Conservation (phyloP, 2,797 vertebrate genomes). For the Thamnophis elegans region DNA sequence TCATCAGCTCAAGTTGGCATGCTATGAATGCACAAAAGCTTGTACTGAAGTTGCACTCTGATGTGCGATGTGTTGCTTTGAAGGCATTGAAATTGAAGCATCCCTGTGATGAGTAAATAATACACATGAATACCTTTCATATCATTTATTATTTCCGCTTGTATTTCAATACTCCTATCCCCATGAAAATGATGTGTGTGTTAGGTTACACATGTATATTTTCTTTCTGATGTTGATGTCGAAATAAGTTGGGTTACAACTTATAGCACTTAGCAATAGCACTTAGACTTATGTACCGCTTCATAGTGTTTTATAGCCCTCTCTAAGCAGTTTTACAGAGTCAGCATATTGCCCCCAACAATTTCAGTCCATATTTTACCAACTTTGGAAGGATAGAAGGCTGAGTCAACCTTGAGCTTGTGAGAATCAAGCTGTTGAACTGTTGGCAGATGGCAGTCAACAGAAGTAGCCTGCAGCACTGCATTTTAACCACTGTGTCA, state of each 20-base stretch:
- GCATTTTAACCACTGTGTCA: no score
- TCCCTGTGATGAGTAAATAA: background rate
- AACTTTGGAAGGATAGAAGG: no score
- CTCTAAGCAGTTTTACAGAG: no score
- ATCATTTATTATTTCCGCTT: background rate
- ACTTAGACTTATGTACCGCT: no score
- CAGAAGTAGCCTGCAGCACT: no score
- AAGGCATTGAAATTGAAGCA: background rate
- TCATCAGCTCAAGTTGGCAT: background rate
- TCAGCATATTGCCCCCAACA: no score
- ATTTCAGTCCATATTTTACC: no score
- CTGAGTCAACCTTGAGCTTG: no score
- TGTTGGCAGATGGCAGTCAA: no score
- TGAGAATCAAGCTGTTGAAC: no score
- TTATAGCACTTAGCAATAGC: background rate
- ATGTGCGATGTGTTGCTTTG: background rate
- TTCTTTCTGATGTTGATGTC: background rate
- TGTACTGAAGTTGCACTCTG: background rate
- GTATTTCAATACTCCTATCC: background rate
- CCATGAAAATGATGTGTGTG: background rate
- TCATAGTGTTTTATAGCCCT: no score
- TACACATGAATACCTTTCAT: background rate
- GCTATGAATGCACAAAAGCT: background rate
- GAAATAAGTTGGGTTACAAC: background rate
- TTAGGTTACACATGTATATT: background rate